phyloP scores from a whole-genome alignment of 2,888 invertebrate genomes.

The Apantesis nais region DNA sequence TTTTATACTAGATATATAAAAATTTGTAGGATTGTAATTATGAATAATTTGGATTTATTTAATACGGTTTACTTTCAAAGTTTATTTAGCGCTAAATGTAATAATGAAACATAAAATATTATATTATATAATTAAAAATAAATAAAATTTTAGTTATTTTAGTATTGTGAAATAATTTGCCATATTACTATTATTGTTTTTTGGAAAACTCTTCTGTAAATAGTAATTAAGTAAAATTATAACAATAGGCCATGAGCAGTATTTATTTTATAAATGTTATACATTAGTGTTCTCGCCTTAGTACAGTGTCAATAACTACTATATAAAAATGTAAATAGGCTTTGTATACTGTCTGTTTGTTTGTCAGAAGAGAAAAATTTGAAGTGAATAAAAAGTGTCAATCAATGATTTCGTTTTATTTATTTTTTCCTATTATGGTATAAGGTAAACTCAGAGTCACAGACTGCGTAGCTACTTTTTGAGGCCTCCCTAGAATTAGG shows the following conservation, averaged over 20 bases:
- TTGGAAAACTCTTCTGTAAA: constrained; percentile 7
- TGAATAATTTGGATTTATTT: not conserved
- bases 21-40: not conserved
- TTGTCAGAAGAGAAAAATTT: constrained; percentile 52
- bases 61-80: not conserved
- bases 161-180: constrained; percentile 5
- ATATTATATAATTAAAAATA: not conserved
- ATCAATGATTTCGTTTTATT: constrained; percentile 33
- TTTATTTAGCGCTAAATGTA: not conserved
- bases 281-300: constrained; percentile 59
- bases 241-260: constrained; percentile 24
- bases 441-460: too few relatives aligned
- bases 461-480: too few relatives aligned
- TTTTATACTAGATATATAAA: constrained; percentile 21
- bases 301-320: constrained; percentile 65
- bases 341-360: constrained; percentile 65
- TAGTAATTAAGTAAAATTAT: constrained; percentile 6
- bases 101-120: not conserved
- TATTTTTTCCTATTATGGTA: not conserved
- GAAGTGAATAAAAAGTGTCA: constrained; percentile 58
- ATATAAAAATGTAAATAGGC: constrained; percentile 62
- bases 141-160: not conserved
- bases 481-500: too few relatives aligned
- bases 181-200: not conserved
- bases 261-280: constrained; percentile 31